Evolutionary conservation across 2,113 vertebrate genomes (phyloP), one percentile per base, ranked within the genome.

Genomic region (Nipponia nippon): DNA sequence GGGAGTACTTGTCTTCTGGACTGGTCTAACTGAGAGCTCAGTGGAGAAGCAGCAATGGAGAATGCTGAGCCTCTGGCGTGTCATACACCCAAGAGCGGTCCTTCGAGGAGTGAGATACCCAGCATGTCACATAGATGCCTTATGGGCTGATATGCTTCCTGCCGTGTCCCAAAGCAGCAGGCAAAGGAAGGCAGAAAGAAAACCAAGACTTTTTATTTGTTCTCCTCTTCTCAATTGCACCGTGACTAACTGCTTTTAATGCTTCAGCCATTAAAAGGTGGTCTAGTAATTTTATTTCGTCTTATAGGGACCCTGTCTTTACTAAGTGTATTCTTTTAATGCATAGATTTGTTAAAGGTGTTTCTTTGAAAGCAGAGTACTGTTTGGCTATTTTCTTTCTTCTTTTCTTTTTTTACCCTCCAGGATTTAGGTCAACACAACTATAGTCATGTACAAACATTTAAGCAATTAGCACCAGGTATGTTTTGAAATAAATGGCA

Each of bases 101-200:
- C 38, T 81, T 59, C 1, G 1, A 55, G 47, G 20, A 75, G 25
- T 29, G 27, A 75, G 34, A 20, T 23, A 58, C 38, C 5, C 34
- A 65, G 27, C 8, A 15, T 4, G 8, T 56, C 0, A 0, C n/a
- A 9, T 7, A 78, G 15, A 16, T 0, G 2, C 13, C 13, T 73
- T 49, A 7, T 27, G 29, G 34, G 19, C 22, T 55, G 29, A 26
- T 59, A 66, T 55, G 44, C 40, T 63, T 85, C 53, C 40, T 65
- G 29, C 12, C 6, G 1, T 11, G 14, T 63, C 22, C 32, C 42
- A 75, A 62, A 91, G 40, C 16, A 83, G 32, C 29, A 77, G 23
- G 26, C 15, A 83, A 92, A 83, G 40, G 38, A 67, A 92, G 7
- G 49, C 71, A 92, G 32, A 94, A 90, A 79, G 36, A 61, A 46